Evolutionary conservation across 2,888 invertebrate genomes (phyloP), one percentile per base, ranked within the genome.

Genomic region (Imbricaverruca yamaguchii): DNA sequence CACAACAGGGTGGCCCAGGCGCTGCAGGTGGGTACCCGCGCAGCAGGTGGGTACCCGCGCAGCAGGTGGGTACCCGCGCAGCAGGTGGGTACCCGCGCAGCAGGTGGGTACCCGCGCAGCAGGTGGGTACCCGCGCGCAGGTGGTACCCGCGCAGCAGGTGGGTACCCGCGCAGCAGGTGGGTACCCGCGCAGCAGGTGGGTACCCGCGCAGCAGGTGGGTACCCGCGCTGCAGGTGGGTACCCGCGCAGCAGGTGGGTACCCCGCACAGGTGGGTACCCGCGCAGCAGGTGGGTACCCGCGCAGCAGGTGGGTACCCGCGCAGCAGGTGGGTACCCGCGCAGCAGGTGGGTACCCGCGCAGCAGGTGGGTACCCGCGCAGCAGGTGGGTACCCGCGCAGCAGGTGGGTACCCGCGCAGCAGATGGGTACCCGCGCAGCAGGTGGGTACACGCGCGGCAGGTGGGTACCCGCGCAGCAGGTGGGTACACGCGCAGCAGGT

Each of bases 1-100:
- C 94, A 95, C 86, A 95, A 95, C 87, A 90, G 94, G 0, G 85
- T 95, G 0, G 94, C 94, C 25, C 4, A 21, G 1, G 9, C 13
- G 3, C 69, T 69, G 15, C 25, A 69, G 69, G 69, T 69, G 1
- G 39, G 39, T 39, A 39, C 39, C 39, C 2, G 39, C 39, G 39
- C 39, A 39, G 4, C 39, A 69, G 69, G 69, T 69, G 1, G 39
- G 39, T 39, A 39, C 39, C 39, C 2, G 9, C 13, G 3, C 69
- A 39, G 15, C 25, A 69, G 69, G 69, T 69, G 1, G 39, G 39
- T 39, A 39, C 39, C 39, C 2, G 39, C 39, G 39, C 39, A 39
- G 4, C 39, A n/a, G n/a, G n/a, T n/a, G n/a, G n/a, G n/a, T n/a
- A n/a, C n/a, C n/a, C n/a, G 9, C 13, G 3, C 69, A 39, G 15